phyloP scores from a whole-genome alignment of 2,113 vertebrate genomes.

The Apeltes quadracus region DNA sequence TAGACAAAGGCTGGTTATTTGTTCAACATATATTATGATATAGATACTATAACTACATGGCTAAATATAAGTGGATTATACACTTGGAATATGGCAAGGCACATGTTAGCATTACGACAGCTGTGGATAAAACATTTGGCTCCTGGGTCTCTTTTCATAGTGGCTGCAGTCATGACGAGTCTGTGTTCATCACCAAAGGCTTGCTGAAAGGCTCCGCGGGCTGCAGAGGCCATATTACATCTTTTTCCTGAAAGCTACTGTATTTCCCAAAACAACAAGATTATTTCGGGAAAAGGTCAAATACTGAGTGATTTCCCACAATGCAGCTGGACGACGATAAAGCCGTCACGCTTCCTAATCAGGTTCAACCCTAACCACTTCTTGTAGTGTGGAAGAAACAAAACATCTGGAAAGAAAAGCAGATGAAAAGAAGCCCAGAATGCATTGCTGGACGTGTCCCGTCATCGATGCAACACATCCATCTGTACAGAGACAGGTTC shows the following conservation, averaged over 20 bases:
- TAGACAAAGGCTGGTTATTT: slow-evolving; percentile 45
- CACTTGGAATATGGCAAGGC: slow-evolving; percentile 44
- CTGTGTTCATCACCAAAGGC: slow-evolving; percentile 2
- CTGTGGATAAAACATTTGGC: slow-evolving; percentile 29
- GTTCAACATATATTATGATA: slow-evolving; percentile 47
- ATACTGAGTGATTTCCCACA: slow-evolving; percentile 41
- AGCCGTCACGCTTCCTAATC: slow-evolving; percentile 37
- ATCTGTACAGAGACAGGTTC: slow-evolving; percentile 14
- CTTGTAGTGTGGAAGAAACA: slow-evolving; percentile 22
- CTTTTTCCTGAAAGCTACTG: not conserved
- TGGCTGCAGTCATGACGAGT: slow-evolving; percentile 7
- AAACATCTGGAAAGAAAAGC: not conserved
- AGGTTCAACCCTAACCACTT: slow-evolving; percentile 3
- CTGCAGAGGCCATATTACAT: not conserved
- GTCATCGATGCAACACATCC: not conserved
- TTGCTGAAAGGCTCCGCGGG: too few species aligned
- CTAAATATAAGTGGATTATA: slow-evolving; percentile 46
- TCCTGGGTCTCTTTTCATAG: slow-evolving; percentile 28
- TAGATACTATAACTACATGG: slow-evolving; percentile 40
- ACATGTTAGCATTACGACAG: not conserved
- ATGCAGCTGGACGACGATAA: slow-evolving; percentile 9
- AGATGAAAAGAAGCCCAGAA: not conserved
- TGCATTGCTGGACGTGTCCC: not conserved
- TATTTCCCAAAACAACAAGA: not conserved
- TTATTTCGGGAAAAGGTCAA: not conserved